These are phyloP conservation scores for Scaptomyza cyrtandrae DNA, from an alignment of 2,888 invertebrate genomes.

Conservation along the genomic window DNA sequence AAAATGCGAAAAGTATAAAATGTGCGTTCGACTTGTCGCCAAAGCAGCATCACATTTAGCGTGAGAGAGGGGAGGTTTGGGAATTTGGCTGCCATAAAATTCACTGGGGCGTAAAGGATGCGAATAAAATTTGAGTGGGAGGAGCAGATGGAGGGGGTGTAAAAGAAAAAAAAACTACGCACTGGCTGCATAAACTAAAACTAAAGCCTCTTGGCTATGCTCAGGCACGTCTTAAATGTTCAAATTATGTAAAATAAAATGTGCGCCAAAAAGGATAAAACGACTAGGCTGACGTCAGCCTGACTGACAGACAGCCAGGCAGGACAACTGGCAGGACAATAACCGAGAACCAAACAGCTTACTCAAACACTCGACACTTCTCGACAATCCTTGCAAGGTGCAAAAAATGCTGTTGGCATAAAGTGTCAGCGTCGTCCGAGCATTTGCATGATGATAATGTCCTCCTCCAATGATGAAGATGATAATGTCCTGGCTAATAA, in stretches of 20 bases:
- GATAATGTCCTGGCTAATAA: constrained; percentile 65
- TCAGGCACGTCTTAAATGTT: constrained; percentile 80
- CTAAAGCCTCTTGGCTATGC: constrained; percentile 79
- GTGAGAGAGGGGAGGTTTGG: constrained; percentile 7
- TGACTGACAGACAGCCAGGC: constrained; percentile 51
- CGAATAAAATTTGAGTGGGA: constrained; percentile 34
- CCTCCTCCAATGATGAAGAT: not conserved
- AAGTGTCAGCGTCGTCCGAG: constrained; percentile 43
- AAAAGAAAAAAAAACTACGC: constrained; percentile 47
- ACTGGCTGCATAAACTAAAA: constrained; percentile 75
- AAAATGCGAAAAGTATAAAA: constrained; percentile 56
- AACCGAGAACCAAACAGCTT: constrained; percentile 40
- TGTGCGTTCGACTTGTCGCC: constrained; percentile 42
- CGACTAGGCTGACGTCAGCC: constrained; percentile 74
- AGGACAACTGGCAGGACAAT: constrained; percentile 8
- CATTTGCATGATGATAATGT: constrained; percentile 68
- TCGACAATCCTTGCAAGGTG: constrained; percentile 68
- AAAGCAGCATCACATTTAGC: not conserved
- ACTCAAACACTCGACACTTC: constrained; percentile 39
- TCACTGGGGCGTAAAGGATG: constrained; percentile 80
- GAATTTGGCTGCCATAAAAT: constrained; percentile 63
- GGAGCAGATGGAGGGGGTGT: constrained; percentile 35
- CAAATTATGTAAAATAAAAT: constrained; percentile 79
- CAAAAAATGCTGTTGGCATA: constrained; percentile 55
- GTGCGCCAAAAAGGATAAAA: constrained; percentile 71